Evolutionary conservation across 2,888 invertebrate species (phyloP), one percentile per base, ranked within the genome.

Genomic region (Aphodius granarius): DNA sequence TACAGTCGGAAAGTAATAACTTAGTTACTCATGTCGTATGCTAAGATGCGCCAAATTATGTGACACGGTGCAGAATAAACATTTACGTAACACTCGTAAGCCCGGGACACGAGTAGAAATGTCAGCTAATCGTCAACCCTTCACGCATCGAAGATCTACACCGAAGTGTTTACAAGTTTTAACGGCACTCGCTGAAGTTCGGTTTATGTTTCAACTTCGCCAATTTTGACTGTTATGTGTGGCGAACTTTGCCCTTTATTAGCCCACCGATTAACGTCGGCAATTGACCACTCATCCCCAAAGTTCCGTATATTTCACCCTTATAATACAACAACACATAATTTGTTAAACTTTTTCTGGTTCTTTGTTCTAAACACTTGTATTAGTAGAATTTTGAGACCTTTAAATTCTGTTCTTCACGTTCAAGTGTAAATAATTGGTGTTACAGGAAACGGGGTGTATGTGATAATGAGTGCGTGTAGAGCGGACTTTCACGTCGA

Each of bases 401-500:
- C n/a, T n/a, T n/a, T n/a, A n/a, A n/a, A n/a, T n/a, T n/a, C n/a
- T n/a, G n/a, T n/a, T n/a, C n/a, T 74, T 22, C 64, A 22, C 64
- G 71, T 74, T 71, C 74, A 74, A 71, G 74, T 74, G 74, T 71
- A 74, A 74, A 74, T 71, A 77, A 74, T 78, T 77, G 78, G 9
- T 13, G 43, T 43, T 43, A 43, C 43, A 43, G 43, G 43, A 43
- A 43, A 43, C 43, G 43, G 43, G 43, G 43, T 43, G 43, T 43
- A 43, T 43, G 43, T 43, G 43, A 43, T 43, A 43, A 43, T 43
- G 43, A 13, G 9, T 43, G 43, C 43, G 43, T 78, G 80, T 80
- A 80, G 81, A 79, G 75, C 81, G 75, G 80, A 82, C 83, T 83
- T 83, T 83, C 81, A 82, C 83, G 83, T 71, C 82, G 78, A 81